Base-by-base conservation (phyloP, 1,140 invertebrate genomes). In the Cecropterus lyciades region DNA sequence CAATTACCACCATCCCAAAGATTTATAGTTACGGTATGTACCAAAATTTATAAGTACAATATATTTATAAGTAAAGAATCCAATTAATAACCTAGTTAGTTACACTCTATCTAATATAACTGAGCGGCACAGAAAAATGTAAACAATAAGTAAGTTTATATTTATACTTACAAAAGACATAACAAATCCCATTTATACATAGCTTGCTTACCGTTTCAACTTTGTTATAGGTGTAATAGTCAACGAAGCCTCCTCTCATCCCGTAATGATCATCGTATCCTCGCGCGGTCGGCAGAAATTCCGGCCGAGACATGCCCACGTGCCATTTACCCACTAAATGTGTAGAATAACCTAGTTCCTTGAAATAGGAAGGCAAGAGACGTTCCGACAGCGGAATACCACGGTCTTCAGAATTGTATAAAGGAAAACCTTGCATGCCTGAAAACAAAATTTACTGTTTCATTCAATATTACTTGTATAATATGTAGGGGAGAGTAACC, bases 271-370 rank as follows among this genome's bases (percentile, higher is more conserved):
- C 93, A 71, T 97, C 95, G 73, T 98, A 98, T 13, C 97, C 97
- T 33, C 97, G 93, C n/a, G 92, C 93, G 0, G 94, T 95, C 0
- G 97, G 97, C 3, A 96, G 95, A 73, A 95, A 97, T 53, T 95
- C 94, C 20, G 93, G 93, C 55, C 92, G 92, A 60, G 93, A 94
- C 82, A 94, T 96, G 0, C 97, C 97, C 49, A 97, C 92, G 79
- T 98, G 97, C 97, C 97, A 98, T 91, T 99, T 98, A 24, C 98
- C 98, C 11, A 98, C 94, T 15, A 96, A 93, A 85, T 97, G 95
- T 0, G 97, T 98, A 6, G 86, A 85, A 84, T 98, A 99, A 0
- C 97, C 97, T 0, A 95, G 82, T n/a, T 95, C 92, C 77, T 94
- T 94, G 46, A 99, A 87, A 67, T 96, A 94, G 85, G 97, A 91